These are phyloP conservation scores for Podarcis muralis DNA, from an alignment of 2,113 vertebrate species.

Conservation along the genomic window DNA sequence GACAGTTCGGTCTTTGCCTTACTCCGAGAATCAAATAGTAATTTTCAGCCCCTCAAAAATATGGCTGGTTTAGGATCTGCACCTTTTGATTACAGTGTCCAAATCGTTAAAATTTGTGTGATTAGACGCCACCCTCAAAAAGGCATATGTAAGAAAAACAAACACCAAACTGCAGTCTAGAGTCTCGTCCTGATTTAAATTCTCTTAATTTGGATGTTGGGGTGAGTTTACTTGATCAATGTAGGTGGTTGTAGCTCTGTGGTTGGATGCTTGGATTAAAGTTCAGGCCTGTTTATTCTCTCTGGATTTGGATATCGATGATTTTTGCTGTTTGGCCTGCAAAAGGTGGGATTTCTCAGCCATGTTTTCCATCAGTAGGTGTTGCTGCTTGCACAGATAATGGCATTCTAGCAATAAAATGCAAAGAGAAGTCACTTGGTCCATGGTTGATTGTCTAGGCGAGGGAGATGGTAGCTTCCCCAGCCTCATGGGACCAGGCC, in stretches of 20 bases:
- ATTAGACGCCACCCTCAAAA: not conserved
- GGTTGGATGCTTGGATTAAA: not conserved
- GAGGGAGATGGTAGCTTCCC: not conserved
- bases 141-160: not conserved
- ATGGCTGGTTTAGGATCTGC: conserved; percentile 10
- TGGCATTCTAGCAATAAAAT: not conserved
- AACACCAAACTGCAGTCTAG: not conserved
- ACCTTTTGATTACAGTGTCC: not conserved
- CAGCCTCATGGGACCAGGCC: not conserved
- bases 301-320: not conserved
- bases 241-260: not conserved
- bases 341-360: not conserved
- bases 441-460: not conserved
- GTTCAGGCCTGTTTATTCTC: not conserved
- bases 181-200: not conserved
- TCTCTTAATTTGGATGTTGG: conserved; percentile 9
- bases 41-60: not conserved
- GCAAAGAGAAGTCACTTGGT: not conserved
- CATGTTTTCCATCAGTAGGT: not conserved
- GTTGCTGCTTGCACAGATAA: not conserved
- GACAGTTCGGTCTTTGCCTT: not conserved
- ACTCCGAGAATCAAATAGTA: not conserved
- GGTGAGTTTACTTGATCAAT: not conserved
- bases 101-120: not conserved
- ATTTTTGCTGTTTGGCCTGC: not conserved